Base-by-base conservation (phyloP, 2,113 vertebrate species). In the Phylloscopus trochiloides region DNA sequence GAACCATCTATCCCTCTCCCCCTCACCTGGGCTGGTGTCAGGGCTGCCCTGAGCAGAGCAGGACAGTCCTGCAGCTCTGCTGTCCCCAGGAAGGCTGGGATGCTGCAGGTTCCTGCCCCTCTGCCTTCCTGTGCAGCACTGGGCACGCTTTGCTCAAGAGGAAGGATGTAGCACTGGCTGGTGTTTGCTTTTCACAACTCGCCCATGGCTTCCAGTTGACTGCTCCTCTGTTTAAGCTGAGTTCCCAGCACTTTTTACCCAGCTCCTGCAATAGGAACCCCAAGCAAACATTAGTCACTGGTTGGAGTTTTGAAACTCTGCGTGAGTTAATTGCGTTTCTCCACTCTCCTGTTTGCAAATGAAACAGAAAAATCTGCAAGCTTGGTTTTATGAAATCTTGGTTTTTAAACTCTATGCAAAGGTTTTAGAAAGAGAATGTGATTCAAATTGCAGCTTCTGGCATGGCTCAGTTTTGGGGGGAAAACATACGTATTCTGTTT, bases 11-110 rank as follows among this genome's bases (percentile, higher is more conserved):
- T 36, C 63, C 43, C 22, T 74, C 31, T 85, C 12, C 45, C 48
- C 22, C 14, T 1, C 6, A 3, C 10, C 1, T 1, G 5, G 76
- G 40, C 4, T 8, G 1, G n/a, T 11, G 62, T 47, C 1, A 2
- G 68, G 50, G 31, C 48, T 88, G 55, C 42, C 28, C 4, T 1
- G 12, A 29, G 32, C 65, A 58, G 51, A 55, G 68, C 4, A 9
- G 43, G 0, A 24, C 36, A 31, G 8, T 40, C 58, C 31, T 52
- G 31, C 31, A n/a, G 58, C 51, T 43, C 38, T 6, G 63, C 9
- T 51, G 28, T 26, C 31, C 77, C 43, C 84, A 66, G n/a, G 14
- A 42, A 7, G 25, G 34, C 21, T n/a, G 54, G 34, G 84, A 17
- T 90, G 81, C 38, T 82, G 73, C 58, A 42, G 4, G 3, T 45